Evolutionary conservation across 1,140 invertebrate species (phyloP), one percentile per base, ranked within the genome.

Genomic region (Dreissena rostriformis): DNA sequence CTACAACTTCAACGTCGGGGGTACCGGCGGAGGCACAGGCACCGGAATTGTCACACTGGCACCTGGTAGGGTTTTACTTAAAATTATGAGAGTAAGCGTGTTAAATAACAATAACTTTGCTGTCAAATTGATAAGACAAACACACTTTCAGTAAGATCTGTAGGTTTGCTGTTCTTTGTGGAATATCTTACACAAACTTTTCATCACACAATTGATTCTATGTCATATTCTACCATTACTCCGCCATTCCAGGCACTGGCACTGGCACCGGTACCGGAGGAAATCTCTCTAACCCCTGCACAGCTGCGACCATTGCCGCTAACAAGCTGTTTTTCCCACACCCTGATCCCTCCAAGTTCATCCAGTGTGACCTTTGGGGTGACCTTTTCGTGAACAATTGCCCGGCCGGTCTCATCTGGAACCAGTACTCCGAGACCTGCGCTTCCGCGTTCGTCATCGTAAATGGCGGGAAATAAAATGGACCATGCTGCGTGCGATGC

Each of bases 261-360:
- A 67, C 65, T 8, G 65, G 65, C 65, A 11, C 65, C 11, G 65
- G 19, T 15, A 67, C 65, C 39, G 4, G 53, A 2, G 79, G 79
- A 61, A 66, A 53, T 24, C 71, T 75, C 53, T 51, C 10, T 15
- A 89, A 88, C 78, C 85, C 83, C n/a, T 88, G 87, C 81, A 84
- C 83, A 4, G 14, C 29, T 12, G 83, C 68, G 52, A 83, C 72
- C 14, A 85, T 87, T 22, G 70, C 78, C 7, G 84, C 81, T 28
- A 78, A 84, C 29, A 85, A 89, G 65, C 61, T 88, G 24, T 89
- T 86, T 82, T 89, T 88, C 66, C 77, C 86, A n/a, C 86, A 89
- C 79, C 88, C 88, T 12, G 88, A 88, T 55, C 55, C 80, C 19
- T 86, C 79, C 65, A 81, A 84, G 49, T 89, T 86, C 74, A 89